Evolutionary conservation across 2,113 vertebrate species (phyloP).

Genomic region (Sinocyclocheilus anophthalmus): DNA sequence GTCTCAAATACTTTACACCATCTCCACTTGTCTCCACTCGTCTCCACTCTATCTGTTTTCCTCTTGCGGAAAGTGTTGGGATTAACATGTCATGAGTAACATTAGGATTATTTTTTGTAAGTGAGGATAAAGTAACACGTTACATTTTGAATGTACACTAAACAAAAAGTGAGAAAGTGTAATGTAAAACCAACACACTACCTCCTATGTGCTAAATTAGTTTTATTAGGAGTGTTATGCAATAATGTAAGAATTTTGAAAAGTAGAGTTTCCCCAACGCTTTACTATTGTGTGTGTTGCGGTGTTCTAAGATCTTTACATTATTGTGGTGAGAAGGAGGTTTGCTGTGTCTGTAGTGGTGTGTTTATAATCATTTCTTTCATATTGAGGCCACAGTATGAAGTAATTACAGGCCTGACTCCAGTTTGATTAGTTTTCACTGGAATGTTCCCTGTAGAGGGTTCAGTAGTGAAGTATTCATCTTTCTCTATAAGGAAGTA

Average conservation of each 20-base stretch:
- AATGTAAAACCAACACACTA: neutral
- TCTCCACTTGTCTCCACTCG: neutral
- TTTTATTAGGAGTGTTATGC: neutral
- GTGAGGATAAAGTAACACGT: neutral
- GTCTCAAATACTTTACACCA: neutral
- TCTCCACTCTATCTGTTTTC: neutral
- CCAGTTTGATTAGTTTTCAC: conserved; percentile 35
- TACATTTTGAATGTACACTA: neutral
- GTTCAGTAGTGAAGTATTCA: conserved; percentile 1
- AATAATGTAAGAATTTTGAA: neutral
- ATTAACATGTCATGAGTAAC: neutral
- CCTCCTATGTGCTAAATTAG: neutral
- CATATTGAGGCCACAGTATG: conserved; percentile 1
- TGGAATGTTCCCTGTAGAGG: conserved; percentile 48
- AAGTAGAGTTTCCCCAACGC: neutral
- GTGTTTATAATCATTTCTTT: conserved; percentile 16
- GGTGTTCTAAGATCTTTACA: neutral
- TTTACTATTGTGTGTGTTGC: neutral
- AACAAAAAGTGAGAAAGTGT: neutral
- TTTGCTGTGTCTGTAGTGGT: neutral
- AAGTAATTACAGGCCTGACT: conserved; percentile 18
- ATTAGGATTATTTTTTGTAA: neutral
- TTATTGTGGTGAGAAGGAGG: neutral
- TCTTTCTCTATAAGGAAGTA: neutral
- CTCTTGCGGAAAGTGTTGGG: neutral